Percentiles rank a stretch among this genome's conserved stretches.
Conservation (phyloP, 2,113 vertebrate species). For the Urocitellus parryii region DNA sequence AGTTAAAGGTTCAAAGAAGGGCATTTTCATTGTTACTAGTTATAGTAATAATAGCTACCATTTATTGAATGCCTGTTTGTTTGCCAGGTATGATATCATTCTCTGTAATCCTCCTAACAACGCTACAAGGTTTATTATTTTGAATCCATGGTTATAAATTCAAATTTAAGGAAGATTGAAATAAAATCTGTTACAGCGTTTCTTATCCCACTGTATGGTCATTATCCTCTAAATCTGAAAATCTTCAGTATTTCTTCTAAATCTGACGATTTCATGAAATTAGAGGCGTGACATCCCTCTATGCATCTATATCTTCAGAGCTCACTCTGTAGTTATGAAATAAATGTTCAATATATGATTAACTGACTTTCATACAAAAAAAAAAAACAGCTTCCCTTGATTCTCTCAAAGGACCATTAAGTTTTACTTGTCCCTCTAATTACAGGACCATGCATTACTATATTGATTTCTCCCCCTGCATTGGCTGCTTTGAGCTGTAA, state of each 20-base stretch:
- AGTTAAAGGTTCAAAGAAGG: neutral
- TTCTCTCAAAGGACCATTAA: neutral
- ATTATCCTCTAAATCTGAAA: neutral
- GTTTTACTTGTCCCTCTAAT: neutral
- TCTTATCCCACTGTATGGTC: neutral
- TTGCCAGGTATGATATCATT: neutral
- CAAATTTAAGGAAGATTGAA: slow-evolving; percentile 14
- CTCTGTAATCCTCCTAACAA: neutral
- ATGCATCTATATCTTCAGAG: neutral
- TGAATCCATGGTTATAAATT: slow-evolving; percentile 1
- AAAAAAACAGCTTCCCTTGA: neutral
- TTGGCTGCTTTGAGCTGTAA: too few species aligned
- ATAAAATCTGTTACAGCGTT: neutral
- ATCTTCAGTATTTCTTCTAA: neutral
- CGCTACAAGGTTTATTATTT: neutral
- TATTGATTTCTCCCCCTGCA: neutral
- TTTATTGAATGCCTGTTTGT: neutral
- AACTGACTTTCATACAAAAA: neutral
- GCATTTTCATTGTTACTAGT: neutral
- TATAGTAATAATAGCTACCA: neutral
- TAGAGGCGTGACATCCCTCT: neutral
- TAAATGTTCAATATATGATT: neutral
- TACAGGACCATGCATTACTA: neutral
- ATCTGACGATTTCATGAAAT: neutral
- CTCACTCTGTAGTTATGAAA: neutral